Evolutionary conservation across 2,113 vertebrate genomes (phyloP).

Genomic region (Nanger granti): DNA sequence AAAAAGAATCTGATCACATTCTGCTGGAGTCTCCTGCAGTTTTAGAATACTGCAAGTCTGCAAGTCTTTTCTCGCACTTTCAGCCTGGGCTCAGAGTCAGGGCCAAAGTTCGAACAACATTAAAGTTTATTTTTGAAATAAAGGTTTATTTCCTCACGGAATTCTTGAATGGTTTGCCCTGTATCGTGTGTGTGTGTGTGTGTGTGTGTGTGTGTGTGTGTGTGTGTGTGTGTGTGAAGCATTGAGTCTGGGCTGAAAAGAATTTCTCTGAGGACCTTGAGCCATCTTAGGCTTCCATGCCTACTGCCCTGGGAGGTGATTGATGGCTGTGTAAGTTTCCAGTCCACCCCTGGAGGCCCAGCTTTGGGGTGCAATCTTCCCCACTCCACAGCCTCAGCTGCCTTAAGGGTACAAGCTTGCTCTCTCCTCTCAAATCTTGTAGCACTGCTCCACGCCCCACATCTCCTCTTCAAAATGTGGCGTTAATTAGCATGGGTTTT

Average conservation of each 20-base stretch:
- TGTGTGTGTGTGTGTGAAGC: not conserved
- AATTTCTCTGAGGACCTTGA: constrained; percentile 56
- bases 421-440: not conserved
- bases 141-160: constrained; percentile 59
- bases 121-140: constrained; percentile 62
- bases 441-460: not conserved
- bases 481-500: not conserved
- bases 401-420: not conserved
- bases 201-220: not conserved
- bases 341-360: not conserved
- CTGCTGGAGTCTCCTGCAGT: constrained; percentile 27
- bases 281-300: not conserved
- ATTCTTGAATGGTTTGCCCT: constrained; percentile 50
- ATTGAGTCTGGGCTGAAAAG: constrained; percentile 40
- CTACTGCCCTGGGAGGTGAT: constrained; percentile 42
- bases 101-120: constrained; percentile 58
- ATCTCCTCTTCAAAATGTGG: not conserved
- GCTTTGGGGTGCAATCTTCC: not conserved
- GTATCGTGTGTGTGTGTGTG: not conserved
- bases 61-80: constrained; percentile 28
- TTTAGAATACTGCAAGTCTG: constrained; percentile 18
- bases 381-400: not conserved
- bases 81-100: constrained; percentile 43
- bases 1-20: constrained; percentile 33
- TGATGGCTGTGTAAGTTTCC: constrained; percentile 39